These are phyloP conservation scores for Leptinotarsa peninsularis DNA, from an alignment of 2,888 invertebrate species.

Conservation along the genomic window DNA sequence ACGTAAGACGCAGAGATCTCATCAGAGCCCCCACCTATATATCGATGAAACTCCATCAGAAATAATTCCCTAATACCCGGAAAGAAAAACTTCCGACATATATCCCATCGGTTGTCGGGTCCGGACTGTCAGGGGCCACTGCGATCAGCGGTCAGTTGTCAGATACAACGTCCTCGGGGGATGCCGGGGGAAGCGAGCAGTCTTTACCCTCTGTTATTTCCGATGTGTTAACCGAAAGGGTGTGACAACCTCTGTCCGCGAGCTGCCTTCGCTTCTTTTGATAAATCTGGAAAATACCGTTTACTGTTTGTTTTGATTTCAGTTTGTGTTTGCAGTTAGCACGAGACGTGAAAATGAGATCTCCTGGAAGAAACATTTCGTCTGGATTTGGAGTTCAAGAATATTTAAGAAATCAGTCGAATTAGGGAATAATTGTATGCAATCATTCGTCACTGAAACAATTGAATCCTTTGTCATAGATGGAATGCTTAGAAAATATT, in stretches of 20 bases:
- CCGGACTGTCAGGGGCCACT: conserved; percentile 29
- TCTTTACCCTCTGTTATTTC: conserved; percentile 35
- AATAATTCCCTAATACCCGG: conserved; percentile 28
- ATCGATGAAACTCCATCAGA: conserved; percentile 25
- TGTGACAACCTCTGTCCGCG: conserved; percentile 35
- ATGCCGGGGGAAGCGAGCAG: conserved; percentile 16
- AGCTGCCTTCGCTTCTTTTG: conserved; percentile 18
- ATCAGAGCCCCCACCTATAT: neutral
- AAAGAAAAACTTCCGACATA: conserved; percentile 35
- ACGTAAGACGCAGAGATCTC: neutral
- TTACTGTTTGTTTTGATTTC: conserved; percentile 15
- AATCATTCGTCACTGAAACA: no score
- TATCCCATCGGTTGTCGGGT: conserved; percentile 35
- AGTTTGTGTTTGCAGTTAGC: neutral
- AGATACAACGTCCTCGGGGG: conserved; percentile 31
- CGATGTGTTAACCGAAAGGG: conserved; percentile 36
- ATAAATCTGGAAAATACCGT: conserved; percentile 19
- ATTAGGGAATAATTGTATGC: no score
- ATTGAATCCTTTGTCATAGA: no score
- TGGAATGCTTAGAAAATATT: no score
- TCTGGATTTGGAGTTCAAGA: no score
- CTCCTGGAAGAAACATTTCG: neutral
- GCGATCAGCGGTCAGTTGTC: conserved; percentile 33
- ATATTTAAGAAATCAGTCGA: no score
- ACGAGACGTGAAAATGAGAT: neutral